A percentile compares a stretch with the other conserved stretches of the same genome.
phyloP scores from a whole-genome alignment of 2,113 vertebrate species.

The Cyanistes caeruleus region DNA sequence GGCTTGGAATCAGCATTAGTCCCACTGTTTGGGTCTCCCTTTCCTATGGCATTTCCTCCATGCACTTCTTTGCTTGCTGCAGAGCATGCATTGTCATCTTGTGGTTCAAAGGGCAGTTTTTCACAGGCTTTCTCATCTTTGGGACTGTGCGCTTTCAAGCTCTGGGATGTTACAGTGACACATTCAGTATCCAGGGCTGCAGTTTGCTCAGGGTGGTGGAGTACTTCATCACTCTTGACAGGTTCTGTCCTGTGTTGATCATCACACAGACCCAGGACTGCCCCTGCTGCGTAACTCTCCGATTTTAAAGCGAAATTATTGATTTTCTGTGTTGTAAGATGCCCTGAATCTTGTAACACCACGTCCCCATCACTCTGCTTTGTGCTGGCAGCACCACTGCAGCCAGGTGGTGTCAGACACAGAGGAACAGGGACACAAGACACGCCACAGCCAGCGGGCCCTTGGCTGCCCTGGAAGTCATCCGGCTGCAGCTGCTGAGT shows the following conservation, averaged over 20 bases:
- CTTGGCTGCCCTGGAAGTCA: constrained; percentile 66
- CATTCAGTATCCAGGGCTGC: not conserved
- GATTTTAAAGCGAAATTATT: constrained; percentile 44
- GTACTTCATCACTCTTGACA: not conserved
- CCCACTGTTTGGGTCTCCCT: not conserved
- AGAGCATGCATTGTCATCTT: not conserved
- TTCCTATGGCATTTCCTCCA: not conserved
- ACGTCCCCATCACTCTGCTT: not conserved
- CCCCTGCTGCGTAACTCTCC: not conserved
- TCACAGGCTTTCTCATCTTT: constrained; percentile 31
- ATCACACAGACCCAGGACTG: not conserved
- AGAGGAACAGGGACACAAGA: constrained; percentile 51
- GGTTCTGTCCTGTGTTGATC: not conserved
- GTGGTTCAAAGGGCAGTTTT: constrained; percentile 6
- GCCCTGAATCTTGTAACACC: constrained; percentile 6
- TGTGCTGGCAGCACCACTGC: not conserved
- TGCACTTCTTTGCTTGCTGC: not conserved
- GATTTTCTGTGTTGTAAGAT: constrained; percentile 18
- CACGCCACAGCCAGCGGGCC: constrained; percentile 77
- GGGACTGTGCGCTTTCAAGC: not conserved
- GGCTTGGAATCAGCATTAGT: not conserved
- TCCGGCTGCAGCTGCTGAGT: constrained; percentile 72
- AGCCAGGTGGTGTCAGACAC: not conserved
- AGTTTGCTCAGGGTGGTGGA: constrained; percentile 1
- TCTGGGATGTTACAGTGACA: constrained; percentile 19